Evolutionary conservation across 2,113 vertebrate species (phyloP).

Genomic region (Synodontis membranacea): DNA sequence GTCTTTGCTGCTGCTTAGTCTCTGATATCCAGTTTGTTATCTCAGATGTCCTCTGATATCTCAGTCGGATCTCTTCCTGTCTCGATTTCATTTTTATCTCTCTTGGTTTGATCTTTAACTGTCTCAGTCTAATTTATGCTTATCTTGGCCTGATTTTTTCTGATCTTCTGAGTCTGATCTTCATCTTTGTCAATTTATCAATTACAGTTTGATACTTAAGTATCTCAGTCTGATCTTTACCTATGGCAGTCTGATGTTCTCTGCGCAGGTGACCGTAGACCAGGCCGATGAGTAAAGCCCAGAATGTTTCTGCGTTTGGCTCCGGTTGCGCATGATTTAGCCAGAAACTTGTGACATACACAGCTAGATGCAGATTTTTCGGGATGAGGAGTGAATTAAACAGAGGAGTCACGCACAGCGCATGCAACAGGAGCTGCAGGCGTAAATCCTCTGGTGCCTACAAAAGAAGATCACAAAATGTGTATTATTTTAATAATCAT

Average conservation of each 20-base stretch:
- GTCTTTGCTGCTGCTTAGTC: no score
- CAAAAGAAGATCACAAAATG: background rate
- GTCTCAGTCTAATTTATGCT: no score
- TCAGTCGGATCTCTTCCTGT: no score
- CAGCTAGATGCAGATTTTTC: conserved; percentile 66
- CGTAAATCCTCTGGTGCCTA: conserved; percentile 64
- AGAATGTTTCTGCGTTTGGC: conserved; percentile 67
- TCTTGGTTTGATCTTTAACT: background rate
- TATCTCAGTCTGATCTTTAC: conserved; percentile 7
- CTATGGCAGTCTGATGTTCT: conserved; percentile 58
- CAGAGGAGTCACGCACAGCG: conserved; percentile 68
- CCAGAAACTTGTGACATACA: conserved; percentile 81
- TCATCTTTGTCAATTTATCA: no score
- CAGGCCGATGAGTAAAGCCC: conserved; percentile 78
- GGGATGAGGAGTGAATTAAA: conserved; percentile 63
- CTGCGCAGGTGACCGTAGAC: conserved; percentile 67
- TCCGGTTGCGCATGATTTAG: conserved; percentile 63
- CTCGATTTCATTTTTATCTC: background rate
- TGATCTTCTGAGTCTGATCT: background rate
- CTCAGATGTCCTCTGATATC: no score
- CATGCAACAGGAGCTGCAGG: conserved; percentile 72
- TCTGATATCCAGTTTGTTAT: no score
- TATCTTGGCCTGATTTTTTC: no score
- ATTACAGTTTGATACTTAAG: background rate
- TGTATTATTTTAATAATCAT: background rate